These are phyloP conservation scores for Amniataba percoides DNA, from an alignment of 2,797 vertebrate genomes.

Conservation along the genomic window DNA sequence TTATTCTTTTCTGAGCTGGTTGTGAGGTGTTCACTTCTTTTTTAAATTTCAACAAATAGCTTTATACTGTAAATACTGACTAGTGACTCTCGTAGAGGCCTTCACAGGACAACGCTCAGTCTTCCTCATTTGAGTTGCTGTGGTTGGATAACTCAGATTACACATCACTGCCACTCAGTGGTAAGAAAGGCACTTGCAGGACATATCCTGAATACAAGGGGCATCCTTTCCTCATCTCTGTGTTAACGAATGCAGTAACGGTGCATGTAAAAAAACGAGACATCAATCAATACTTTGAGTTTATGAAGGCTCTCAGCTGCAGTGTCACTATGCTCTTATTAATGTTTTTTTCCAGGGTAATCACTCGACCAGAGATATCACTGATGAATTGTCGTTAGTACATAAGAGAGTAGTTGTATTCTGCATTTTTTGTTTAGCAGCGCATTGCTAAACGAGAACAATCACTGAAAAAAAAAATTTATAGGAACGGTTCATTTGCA, in stretches of 20 bases:
- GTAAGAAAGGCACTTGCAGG: neutral
- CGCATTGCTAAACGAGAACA: neutral
- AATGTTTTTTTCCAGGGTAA: neutral
- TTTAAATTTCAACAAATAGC: neutral
- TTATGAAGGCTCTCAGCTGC: neutral
- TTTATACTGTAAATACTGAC: neutral
- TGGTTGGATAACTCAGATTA: neutral
- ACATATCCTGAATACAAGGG: neutral
- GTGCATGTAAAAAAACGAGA: neutral
- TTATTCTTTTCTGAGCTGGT: neutral
- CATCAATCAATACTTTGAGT: neutral
- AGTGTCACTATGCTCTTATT: neutral
- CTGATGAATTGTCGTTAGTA: neutral
- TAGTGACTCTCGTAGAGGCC: neutral
- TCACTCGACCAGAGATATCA: neutral
- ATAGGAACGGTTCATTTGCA: too few species aligned
- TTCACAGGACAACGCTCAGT: neutral
- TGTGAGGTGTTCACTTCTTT: neutral
- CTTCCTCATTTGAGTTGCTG: neutral
- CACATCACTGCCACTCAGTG: slow-evolving; percentile 50
- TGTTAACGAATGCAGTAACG: neutral
- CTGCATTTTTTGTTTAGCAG: neutral
- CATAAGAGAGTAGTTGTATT: neutral
- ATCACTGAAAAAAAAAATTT: neutral
- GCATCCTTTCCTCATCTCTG: neutral